These are phyloP conservation scores for Chymomyza caudatula DNA, from an alignment of 2,888 invertebrate genomes.

Conservation along the genomic window DNA sequence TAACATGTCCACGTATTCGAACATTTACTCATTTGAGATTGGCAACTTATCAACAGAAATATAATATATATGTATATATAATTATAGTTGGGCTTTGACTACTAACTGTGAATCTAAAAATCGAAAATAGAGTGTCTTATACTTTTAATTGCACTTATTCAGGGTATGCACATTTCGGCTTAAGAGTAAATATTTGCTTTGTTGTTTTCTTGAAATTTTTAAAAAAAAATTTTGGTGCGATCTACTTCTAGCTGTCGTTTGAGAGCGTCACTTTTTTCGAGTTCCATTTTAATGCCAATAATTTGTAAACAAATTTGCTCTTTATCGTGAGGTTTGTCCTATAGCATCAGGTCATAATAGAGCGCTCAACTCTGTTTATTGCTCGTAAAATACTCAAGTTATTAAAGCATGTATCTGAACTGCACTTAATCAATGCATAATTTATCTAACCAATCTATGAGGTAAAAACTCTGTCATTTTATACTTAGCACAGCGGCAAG, in stretches of 20 bases:
- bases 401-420: not conserved
- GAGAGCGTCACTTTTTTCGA: not conserved
- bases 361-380: not conserved
- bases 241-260: not conserved
- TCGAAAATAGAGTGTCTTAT: too few relatives aligned
- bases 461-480: not conserved
- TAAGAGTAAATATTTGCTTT: too few relatives aligned
- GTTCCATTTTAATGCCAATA: not conserved
- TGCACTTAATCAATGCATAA: constrained; percentile 52
- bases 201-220: not conserved
- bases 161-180: too few relatives aligned
- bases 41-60: too few relatives aligned
- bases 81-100: too few relatives aligned
- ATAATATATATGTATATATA: too few relatives aligned
- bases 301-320: not conserved
- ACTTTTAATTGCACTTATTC: too few relatives aligned
- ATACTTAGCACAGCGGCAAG: not conserved
- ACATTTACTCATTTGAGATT: too few relatives aligned
- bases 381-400: not conserved
- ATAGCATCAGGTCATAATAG: not conserved
- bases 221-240: too few relatives aligned
- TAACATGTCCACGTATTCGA: too few relatives aligned
- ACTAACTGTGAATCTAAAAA: too few relatives aligned
- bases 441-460: constrained; percentile 32
- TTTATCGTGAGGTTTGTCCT: not conserved